Base-by-base conservation (phyloP, 2,888 invertebrate species). In the Cremastinae sp. region DNA sequence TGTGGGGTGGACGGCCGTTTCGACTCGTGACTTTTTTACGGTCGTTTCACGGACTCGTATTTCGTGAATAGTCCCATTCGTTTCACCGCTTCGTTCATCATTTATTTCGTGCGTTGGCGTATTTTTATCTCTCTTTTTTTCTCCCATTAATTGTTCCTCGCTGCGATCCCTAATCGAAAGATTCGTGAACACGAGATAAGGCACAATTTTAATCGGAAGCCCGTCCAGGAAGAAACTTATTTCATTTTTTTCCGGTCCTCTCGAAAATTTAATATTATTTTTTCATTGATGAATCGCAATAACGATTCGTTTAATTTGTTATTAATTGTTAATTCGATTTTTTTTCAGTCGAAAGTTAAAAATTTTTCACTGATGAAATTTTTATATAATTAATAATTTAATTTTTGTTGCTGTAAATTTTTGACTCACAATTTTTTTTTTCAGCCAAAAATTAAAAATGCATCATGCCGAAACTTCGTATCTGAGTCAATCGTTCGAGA, bases 1-100 rank as follows among this genome's bases (percentile, higher is more conserved):
- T 35, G 62, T 51, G 78, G 81, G 82, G 79, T 82, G 64, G 76
- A 74, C 56, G 74, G 68, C 64, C 66, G 76, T 68, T 74, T 72
- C 12, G 69, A 74, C 68, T 68, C 68, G 49, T 20, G 35, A 51
- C 20, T 74, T 68, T n/a, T 68, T 37, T 56, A 47, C 41, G 68
- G 55, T 61, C 61, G 61, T 47, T 43, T 8, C 37, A 61, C 10
- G 45, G 55, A 39, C 72, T 75, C 16, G 39, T 66, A 49, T 68
- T 68, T 68, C 39, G 62, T 62, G 41, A 62, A 69, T 74, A 56
- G 68, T 69, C 68, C 68, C 39, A 61, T 35, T 56, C 55, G 43
- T 73, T 66, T 22, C 22, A 14, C 16, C 51, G 28, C 18, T 37
- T 7, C 37, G 41, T 41, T 18, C 18, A 39, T 18, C 56, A 47